A percentile compares a stretch with the other conserved stretches of the same genome.
Conservation (phyloP, 2,888 invertebrate species). For the Tenthredo distinguenda region DNA sequence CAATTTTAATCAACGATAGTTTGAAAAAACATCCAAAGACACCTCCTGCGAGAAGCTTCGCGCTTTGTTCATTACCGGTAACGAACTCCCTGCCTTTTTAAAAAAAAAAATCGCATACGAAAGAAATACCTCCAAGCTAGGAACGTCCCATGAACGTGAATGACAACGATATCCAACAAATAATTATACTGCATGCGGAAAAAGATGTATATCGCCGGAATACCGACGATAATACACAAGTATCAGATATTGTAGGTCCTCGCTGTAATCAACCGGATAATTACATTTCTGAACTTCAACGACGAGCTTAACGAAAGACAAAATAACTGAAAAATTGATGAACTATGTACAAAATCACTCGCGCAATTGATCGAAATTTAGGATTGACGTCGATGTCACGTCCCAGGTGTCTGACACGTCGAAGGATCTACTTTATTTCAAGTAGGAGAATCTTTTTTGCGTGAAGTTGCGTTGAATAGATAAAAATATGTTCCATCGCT, state of each 20-base stretch:
- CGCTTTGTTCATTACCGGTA: constrained; percentile 3
- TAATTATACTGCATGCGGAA: background rate
- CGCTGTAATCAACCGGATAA: background rate
- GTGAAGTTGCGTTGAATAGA: background rate
- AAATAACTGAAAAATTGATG: background rate
- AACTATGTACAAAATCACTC: background rate
- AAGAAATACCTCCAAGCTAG: background rate
- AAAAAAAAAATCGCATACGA: background rate
- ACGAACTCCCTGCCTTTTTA: background rate
- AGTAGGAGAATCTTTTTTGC: background rate
- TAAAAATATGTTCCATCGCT: background rate
- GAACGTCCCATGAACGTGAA: background rate
- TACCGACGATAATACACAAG: too few species aligned
- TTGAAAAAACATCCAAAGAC: background rate
- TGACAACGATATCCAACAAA: background rate
- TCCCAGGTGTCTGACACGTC: background rate
- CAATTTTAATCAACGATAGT: constrained; percentile 30
- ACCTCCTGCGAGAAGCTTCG: too few species aligned
- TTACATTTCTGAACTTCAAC: background rate
- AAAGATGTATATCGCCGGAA: background rate
- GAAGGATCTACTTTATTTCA: background rate
- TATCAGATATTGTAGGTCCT: background rate
- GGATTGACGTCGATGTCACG: background rate
- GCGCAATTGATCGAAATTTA: background rate
- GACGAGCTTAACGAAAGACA: background rate